Evolutionary conservation across 2,113 vertebrate species (phyloP).

Genomic region (Lota lota): DNA sequence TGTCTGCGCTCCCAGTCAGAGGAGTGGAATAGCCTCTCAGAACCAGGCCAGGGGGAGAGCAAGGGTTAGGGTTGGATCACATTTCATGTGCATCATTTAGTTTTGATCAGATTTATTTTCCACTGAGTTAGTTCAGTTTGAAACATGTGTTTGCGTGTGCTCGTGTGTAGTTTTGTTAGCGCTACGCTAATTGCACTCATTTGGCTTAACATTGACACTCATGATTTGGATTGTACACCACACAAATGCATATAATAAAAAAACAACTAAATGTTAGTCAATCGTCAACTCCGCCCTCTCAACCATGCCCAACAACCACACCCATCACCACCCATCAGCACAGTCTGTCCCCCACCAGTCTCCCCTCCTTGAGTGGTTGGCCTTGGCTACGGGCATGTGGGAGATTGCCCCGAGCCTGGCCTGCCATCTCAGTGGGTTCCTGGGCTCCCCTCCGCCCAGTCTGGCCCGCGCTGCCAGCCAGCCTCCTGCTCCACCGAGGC

Average conservation of each 20-base stretch:
- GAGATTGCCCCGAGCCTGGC: constrained; percentile 69
- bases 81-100: too few species aligned
- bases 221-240: constrained; percentile 3
- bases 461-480: constrained; percentile 72
- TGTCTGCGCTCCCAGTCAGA: neutral
- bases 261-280: constrained; percentile 31
- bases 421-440: constrained; percentile 64
- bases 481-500: constrained; percentile 69
- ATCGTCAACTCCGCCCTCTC: constrained; percentile 24
- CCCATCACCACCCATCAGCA: constrained; percentile 1
- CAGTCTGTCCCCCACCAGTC: constrained; percentile 33
- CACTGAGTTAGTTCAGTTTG: neutral
- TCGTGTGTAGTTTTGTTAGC: neutral
- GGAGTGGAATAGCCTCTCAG: neutral
- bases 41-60: neutral
- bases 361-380: constrained; percentile 51
- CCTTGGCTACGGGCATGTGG: constrained; percentile 61
- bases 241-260: constrained; percentile 20
- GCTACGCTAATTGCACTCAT: constrained; percentile 3
- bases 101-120: neutral
- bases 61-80: too few species aligned
- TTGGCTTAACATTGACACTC: constrained; percentile 9
- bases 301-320: neutral
- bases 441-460: constrained; percentile 65
- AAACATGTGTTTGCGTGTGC: neutral